Conservation (phyloP, 2,888 invertebrate species). For the Habrosyne pyritoides region DNA sequence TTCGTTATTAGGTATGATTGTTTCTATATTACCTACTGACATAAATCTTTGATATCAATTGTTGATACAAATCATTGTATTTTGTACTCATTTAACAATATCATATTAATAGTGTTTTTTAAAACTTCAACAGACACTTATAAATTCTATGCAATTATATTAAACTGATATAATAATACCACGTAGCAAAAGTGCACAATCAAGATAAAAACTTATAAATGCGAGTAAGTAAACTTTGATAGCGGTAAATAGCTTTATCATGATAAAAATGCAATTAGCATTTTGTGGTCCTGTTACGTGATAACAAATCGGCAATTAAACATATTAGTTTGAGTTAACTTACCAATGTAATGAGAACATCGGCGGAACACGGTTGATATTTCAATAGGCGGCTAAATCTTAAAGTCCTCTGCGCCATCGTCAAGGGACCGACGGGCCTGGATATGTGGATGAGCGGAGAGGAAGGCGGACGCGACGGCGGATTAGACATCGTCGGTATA, state of each 20-base stretch:
- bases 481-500: conserved; percentile 73
- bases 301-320: conserved; percentile 16
- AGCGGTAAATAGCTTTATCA: background rate
- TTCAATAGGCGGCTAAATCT: conserved; percentile 87
- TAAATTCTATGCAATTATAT: background rate
- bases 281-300: background rate
- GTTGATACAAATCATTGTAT: background rate
- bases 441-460: conserved; percentile 73
- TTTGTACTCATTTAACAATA: too few species aligned
- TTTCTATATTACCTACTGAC: background rate
- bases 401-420: conserved; percentile 87
- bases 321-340: conserved; percentile 37
- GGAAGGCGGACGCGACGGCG: conserved; percentile 67
- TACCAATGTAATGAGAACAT: conserved; percentile 71
- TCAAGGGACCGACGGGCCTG: conserved; percentile 81
- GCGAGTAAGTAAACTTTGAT: background rate
- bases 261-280: conserved; percentile 5
- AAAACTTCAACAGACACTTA: too few species aligned
- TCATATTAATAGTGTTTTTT: too few species aligned
- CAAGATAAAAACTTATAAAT: background rate
- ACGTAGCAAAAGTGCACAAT: background rate
- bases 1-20: background rate
- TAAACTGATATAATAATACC: background rate
- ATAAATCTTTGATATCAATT: too few species aligned
- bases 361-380: conserved; percentile 84